A percentile compares a stretch with the other conserved stretches of the same genome.
Evolutionary conservation across 2,113 vertebrate species (phyloP).

Genomic region (Psephotus haematonotus): DNA sequence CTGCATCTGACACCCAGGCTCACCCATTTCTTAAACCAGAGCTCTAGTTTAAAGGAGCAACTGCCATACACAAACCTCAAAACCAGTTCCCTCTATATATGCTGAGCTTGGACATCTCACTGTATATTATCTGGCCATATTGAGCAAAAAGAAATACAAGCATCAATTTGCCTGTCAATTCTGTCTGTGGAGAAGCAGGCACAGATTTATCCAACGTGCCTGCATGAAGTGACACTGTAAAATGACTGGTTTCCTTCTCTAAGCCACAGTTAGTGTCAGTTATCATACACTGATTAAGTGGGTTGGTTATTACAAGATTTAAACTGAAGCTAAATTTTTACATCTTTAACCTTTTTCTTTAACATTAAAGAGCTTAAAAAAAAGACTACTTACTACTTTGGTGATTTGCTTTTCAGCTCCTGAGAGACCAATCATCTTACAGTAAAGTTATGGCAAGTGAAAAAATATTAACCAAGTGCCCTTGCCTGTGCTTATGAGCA

Average conservation of each 20-base stretch:
- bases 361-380: background rate
- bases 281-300: constrained; percentile 19
- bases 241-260: constrained; percentile 10
- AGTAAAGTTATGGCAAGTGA: background rate
- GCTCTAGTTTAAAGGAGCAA: background rate
- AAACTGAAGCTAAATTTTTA: background rate
- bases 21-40: background rate
- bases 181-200: background rate
- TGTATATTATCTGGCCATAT: background rate
- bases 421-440: background rate
- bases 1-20: background rate
- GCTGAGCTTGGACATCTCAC: background rate
- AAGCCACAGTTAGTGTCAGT: background rate
- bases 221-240: background rate
- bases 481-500: background rate
- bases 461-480: background rate
- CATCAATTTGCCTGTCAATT: background rate
- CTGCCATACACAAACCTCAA: background rate
- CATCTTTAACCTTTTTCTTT: background rate
- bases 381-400: background rate
- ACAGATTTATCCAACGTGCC: background rate
- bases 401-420: background rate
- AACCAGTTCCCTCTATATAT: background rate
- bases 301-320: background rate
- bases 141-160: background rate